Conservation (phyloP, 2,797 vertebrate species). For the Schizopygopsis pylzovi region DNA sequence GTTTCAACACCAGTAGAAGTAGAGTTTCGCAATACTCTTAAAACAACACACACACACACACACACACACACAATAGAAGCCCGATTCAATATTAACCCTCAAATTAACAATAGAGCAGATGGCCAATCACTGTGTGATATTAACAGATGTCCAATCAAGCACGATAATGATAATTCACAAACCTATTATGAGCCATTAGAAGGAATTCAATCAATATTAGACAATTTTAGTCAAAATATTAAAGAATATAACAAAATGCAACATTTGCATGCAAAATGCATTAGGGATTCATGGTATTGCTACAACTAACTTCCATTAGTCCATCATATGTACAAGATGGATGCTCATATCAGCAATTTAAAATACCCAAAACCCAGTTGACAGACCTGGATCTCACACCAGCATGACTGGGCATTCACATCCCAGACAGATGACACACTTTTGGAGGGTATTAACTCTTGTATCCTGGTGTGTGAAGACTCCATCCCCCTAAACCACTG, state of each 20-base stretch:
- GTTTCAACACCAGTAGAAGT: constrained; percentile 21
- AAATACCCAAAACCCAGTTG: neutral
- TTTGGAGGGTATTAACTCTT: constrained; percentile 64
- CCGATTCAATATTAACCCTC: constrained; percentile 13
- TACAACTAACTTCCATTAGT: neutral
- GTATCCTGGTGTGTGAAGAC: constrained; percentile 40
- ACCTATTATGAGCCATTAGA: neutral
- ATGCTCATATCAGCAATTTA: neutral
- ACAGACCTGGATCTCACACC: neutral
- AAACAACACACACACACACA: constrained; percentile 8
- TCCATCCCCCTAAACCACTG: constrained; percentile 57
- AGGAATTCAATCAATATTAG: neutral
- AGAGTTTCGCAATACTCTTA: constrained; percentile 7
- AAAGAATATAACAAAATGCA: neutral
- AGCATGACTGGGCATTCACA: constrained; percentile 48
- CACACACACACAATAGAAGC: neutral
- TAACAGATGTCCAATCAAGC: constrained; percentile 38
- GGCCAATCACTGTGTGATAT: constrained; percentile 37
- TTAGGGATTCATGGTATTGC: neutral
- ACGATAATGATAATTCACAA: constrained; percentile 29
- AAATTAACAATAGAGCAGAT: constrained; percentile 47
- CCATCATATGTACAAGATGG: neutral
- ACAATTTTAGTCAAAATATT: neutral
- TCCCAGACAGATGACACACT: constrained; percentile 71
- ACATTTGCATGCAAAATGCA: neutral